Base-by-base conservation (phyloP, 2,797 vertebrate genomes). In the Sphenopsis melanotis region DNA sequence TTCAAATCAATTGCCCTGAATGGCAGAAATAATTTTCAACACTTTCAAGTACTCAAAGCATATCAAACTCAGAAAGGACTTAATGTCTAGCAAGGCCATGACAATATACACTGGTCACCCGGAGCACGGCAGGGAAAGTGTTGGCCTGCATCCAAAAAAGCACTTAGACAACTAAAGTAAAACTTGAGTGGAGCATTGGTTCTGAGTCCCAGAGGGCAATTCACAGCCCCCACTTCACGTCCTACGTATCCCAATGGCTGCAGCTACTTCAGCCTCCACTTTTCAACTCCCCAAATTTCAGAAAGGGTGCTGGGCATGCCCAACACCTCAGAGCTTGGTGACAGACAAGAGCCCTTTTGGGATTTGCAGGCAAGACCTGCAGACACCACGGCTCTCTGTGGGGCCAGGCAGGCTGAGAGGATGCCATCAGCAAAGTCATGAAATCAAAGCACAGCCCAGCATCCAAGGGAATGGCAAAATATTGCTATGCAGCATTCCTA, bases 71-170 rank as follows among this genome's bases (percentile, higher is more conserved):
- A 36, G 60, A 57, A 91, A 86, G 1, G 0, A 65, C n/a, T 70
- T 61, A 87, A 82, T 61, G 68, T 60, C 56, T 53, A 30, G 53
- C 36, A 91, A 68, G 65, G 55, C 7, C 65, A 32, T 3, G 8
- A 18, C 49, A 80, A 89, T 36, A 52, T 9, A 49, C 26, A 49
- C 32, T 1, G 52, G 60, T 34, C 71, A 68, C 32, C 8, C 7
- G 0, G 70, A 63, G 63, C 42, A 70, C 1, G 2, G 90, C 0
- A 2, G 34, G 65, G n/a, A 56, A 71, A 85, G n/a, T 2, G 10
- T 2, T 96, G 96, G 89, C 82, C n/a, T 39, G 32, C 14, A 3
- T 78, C 87, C 94, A 94, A 75, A 91, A 96, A 87, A 91, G 87
- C 94, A 94, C 94, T 96, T 94, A 95, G 72, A 52, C 41, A 2